A percentile compares a stretch with the other conserved stretches of the same genome.
These are phyloP conservation scores for Desoria tigrina DNA, from an alignment of 2,888 invertebrate genomes.

Conservation along the genomic window DNA sequence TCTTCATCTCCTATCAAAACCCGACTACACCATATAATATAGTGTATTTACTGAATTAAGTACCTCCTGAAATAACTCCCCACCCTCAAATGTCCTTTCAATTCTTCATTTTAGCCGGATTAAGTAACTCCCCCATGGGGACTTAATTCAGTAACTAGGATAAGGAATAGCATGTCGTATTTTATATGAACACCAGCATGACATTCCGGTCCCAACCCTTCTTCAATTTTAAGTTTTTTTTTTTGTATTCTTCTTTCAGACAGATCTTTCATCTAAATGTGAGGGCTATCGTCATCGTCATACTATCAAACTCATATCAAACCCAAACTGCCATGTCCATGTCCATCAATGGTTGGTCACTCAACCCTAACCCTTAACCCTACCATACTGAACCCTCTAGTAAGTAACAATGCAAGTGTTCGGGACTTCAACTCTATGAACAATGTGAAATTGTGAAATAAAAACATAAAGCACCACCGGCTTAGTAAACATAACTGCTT, in stretches of 20 bases:
- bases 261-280: not conserved
- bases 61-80: too few species aligned
- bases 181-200: too few species aligned
- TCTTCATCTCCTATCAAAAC: not conserved
- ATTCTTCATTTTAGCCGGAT: too few species aligned
- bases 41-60: too few species aligned
- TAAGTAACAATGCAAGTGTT: too few species aligned
- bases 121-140: too few species aligned
- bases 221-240: not conserved
- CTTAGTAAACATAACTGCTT: not conserved
- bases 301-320: not conserved
- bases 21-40: not conserved
- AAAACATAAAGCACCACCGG: conserved; percentile 5
- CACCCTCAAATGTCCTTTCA: too few species aligned
- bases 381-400: not conserved
- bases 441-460: not conserved
- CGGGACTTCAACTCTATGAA: too few species aligned
- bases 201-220: not conserved
- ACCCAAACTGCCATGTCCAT: not conserved
- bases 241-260: too few species aligned
- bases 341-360: conserved; percentile 14
- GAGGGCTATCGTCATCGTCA: not conserved
- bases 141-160: too few species aligned
- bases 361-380: conserved; percentile 17
- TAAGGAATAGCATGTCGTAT: too few species aligned